These are phyloP conservation scores for Nemotelus pantherinus DNA, from an alignment of 2,888 invertebrate genomes.

Conservation along the genomic window DNA sequence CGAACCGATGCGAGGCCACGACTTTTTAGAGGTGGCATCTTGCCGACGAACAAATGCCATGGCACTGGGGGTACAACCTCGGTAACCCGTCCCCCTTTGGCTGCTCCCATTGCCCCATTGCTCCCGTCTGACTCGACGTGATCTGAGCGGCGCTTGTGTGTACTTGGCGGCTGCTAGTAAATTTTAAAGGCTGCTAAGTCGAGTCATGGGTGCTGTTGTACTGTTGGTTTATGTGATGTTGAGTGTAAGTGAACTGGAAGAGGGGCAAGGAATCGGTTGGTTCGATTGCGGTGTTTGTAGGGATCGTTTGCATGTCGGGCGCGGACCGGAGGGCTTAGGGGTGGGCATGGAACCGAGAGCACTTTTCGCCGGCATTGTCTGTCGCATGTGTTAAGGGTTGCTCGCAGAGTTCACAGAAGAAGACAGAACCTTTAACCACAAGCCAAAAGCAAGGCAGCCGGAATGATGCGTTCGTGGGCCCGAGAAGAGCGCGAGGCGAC, in stretches of 20 bases:
- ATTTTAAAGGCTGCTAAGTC: neutral
- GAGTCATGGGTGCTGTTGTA: conserved; percentile 13
- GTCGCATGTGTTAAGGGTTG: conserved; percentile 26
- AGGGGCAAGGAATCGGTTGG: conserved; percentile 27
- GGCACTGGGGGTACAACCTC: conserved; percentile 45
- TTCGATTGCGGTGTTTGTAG: too few relatives aligned
- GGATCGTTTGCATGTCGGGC: neutral
- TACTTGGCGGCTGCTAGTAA: conserved; percentile 10
- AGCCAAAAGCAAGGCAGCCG: neutral
- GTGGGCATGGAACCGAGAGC: conserved; percentile 19
- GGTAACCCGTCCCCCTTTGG: conserved; percentile 41
- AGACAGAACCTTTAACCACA: conserved; percentile 43
- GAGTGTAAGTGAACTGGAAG: neutral
- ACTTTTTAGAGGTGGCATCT: conserved; percentile 49
- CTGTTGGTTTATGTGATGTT: conserved; percentile 17
- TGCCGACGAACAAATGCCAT: conserved; percentile 48
- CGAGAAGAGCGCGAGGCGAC: neutral
- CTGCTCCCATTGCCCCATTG: conserved; percentile 51
- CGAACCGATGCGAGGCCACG: conserved; percentile 43
- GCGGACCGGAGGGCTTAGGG: neutral
- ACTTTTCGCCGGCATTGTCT: conserved; percentile 5
- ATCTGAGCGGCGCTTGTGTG: conserved; percentile 2
- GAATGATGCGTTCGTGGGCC: neutral
- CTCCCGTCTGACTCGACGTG: conserved; percentile 34
- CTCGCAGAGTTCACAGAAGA: conserved; percentile 34